Evolutionary conservation across 2,888 invertebrate genomes (phyloP).

Genomic region (Patella depressa): DNA sequence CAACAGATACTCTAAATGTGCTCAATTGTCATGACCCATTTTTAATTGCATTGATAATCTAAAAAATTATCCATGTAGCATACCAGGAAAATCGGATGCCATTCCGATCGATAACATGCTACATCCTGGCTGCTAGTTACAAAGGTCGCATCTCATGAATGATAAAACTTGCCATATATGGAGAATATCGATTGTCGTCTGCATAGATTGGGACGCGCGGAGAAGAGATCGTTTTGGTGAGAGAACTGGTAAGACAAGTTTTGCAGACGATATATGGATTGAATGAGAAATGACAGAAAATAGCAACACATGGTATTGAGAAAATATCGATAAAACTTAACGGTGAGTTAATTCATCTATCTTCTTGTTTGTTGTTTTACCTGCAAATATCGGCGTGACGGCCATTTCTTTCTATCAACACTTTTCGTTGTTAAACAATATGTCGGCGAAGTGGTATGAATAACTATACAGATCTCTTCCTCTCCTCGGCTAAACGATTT

Average conservation of each 20-base stretch:
- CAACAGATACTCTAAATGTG: constrained; percentile 5
- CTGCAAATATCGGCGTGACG: background rate
- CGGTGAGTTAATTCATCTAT: background rate
- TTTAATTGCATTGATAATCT: constrained; percentile 1
- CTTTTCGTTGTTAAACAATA: constrained; percentile 5
- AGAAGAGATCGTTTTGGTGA: background rate
- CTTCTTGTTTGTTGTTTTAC: no score
- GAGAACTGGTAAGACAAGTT: constrained; percentile 5
- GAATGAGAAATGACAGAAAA: constrained; percentile 11
- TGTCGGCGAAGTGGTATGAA: constrained; percentile 1
- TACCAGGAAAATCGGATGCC: no score
- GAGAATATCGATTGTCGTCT: constrained; percentile 7
- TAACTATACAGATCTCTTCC: background rate
- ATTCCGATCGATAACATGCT: background rate
- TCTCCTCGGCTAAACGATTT: no score
- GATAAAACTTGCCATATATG: constrained; percentile 12
- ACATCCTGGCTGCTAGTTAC: background rate
- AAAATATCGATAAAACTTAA: constrained; percentile 8
- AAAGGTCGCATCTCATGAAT: constrained; percentile 13
- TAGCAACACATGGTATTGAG: background rate
- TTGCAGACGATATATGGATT: constrained; percentile 12
- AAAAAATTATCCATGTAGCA: background rate
- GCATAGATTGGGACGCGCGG: constrained; percentile 3
- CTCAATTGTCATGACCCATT: constrained; percentile 4
- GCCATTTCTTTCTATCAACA: background rate